These are phyloP conservation scores for Sakesphorus luctuosus DNA, from an alignment of 2,113 vertebrate genomes.

Conservation along the genomic window DNA sequence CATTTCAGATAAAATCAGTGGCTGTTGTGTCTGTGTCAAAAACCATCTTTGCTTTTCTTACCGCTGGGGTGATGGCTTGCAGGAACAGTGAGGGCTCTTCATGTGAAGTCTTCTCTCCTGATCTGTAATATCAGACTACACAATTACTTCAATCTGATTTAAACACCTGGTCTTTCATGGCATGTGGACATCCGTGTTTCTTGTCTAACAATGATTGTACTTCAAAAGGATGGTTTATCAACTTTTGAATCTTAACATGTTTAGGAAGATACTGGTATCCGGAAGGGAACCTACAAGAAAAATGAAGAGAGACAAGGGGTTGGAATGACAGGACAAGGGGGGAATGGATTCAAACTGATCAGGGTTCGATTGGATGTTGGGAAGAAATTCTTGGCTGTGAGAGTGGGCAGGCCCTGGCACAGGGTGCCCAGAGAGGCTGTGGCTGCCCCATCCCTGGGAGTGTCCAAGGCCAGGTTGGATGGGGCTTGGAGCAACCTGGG, in stretches of 20 bases:
- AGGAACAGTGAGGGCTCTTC: background rate
- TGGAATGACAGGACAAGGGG: background rate
- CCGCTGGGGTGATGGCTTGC: background rate
- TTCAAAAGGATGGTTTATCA: background rate
- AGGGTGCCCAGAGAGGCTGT: background rate
- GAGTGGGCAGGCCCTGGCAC: background rate
- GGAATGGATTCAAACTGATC: background rate
- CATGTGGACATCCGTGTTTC: background rate
- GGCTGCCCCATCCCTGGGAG: background rate
- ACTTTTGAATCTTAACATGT: background rate
- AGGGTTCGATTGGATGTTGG: background rate
- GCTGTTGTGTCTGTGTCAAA: background rate
- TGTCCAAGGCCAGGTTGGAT: background rate
- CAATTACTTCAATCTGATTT: background rate
- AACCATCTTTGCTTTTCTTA: background rate
- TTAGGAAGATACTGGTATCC: background rate
- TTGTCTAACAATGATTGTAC: background rate
- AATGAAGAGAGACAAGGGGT: background rate
- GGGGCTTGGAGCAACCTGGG: background rate
- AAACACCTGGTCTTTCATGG: background rate
- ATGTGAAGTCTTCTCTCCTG: background rate
- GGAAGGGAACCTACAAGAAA: background rate
- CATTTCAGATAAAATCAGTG: background rate
- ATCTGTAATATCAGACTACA: background rate
- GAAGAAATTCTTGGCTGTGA: background rate